Evolutionary conservation across 2,888 invertebrate genomes (phyloP).

Genomic region (Masnerella sp.): DNA sequence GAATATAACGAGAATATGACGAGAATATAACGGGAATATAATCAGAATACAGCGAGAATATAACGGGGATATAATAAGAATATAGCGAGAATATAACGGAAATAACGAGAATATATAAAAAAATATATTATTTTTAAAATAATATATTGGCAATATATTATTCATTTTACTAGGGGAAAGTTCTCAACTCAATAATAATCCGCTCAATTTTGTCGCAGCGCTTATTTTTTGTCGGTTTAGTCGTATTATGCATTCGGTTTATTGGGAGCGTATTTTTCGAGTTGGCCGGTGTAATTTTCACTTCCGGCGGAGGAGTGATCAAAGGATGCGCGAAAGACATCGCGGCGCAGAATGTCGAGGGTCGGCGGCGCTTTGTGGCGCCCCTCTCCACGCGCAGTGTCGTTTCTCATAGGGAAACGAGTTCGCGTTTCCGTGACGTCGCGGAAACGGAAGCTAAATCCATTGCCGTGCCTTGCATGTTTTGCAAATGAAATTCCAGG

Average conservation of each 20-base stretch:
- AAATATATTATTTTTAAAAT: no score
- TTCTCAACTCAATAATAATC: conserved; percentile 14
- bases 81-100: no score
- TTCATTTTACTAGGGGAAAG: no score
- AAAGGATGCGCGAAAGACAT: conserved; percentile 60
- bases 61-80: no score
- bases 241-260: conserved; percentile 42
- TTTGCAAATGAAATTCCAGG: conserved; percentile 62
- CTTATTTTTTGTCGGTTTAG: conserved; percentile 33
- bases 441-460: conserved; percentile 61
- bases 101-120: no score
- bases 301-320: conserved; percentile 58
- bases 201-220: conserved; percentile 17
- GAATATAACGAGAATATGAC: no score
- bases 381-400: conserved; percentile 59
- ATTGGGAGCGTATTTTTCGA: conserved; percentile 55
- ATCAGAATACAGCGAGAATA: no score
- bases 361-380: conserved; percentile 57
- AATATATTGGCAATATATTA: no score
- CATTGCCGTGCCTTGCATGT: conserved; percentile 62
- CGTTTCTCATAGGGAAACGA: conserved; percentile 65
- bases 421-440: conserved; percentile 62
- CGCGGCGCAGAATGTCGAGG: conserved; percentile 56
- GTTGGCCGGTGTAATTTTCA: conserved; percentile 55
- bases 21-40: no score